Conservation (phyloP, 2,797 vertebrate genomes). For the Phalanger gymnotis region DNA sequence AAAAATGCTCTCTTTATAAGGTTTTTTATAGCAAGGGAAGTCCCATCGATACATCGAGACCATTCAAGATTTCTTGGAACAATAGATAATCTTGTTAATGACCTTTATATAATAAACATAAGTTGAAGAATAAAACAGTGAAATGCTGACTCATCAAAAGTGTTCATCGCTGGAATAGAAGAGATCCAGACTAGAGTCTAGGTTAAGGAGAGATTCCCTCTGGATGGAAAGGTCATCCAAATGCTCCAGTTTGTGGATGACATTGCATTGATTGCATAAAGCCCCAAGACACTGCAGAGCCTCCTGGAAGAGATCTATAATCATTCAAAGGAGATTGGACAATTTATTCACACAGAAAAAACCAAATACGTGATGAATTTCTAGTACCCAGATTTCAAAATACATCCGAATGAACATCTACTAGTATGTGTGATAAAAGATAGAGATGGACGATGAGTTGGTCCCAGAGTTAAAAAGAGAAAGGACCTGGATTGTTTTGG, state of each 20-base stretch:
- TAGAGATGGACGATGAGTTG: not conserved
- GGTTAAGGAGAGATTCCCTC: not conserved
- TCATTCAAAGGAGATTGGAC: not conserved
- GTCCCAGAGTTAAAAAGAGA: not conserved
- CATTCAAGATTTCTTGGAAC: not conserved
- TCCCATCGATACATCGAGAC: not conserved
- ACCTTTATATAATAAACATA: not conserved
- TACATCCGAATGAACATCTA: not conserved
- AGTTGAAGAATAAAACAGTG: not conserved
- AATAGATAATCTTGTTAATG: not conserved
- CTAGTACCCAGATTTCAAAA: not conserved
- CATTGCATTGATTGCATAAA: not conserved
- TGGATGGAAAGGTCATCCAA: not conserved
- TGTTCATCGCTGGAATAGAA: not conserved
- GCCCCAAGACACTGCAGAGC: too few relatives aligned
- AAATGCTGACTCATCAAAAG: not conserved
- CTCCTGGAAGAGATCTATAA: not conserved
- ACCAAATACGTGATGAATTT: not conserved
- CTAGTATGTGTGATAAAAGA: not conserved
- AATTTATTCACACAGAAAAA: not conserved
- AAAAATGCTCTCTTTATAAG: not conserved
- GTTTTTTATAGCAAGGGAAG: not conserved
- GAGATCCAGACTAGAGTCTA: not conserved
- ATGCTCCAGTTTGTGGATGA: not conserved
- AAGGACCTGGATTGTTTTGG: not conserved